These are phyloP conservation scores for Luidia sarsii DNA, from an alignment of 53 echinoderm and acorn worm genomes.

Conservation along the genomic window DNA sequence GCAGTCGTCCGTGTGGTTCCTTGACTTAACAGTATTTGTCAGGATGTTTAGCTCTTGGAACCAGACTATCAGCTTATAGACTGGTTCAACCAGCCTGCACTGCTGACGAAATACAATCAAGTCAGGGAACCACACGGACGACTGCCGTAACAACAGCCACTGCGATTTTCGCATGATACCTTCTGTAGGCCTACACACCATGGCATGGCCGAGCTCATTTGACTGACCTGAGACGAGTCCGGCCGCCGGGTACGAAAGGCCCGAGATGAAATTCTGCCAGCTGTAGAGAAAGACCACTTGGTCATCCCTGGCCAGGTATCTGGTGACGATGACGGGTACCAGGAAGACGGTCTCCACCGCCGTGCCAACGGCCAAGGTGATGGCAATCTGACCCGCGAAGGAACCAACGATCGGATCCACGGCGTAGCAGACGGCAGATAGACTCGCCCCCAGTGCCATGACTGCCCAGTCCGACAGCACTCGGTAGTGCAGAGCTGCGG, in stretches of 20 bases:
- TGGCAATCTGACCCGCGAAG: slow-evolving; percentile 7
- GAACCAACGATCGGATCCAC: slow-evolving; percentile 13
- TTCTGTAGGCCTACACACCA: no score
- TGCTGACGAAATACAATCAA: no score
- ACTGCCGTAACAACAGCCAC: no score
- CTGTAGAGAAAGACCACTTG: slow-evolving; percentile 25
- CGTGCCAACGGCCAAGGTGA: slow-evolving; percentile 8
- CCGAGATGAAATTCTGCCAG: slow-evolving; percentile 40
- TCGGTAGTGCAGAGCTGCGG: background rate
- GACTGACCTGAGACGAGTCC: slow-evolving; percentile 19
- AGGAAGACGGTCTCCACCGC: slow-evolving; percentile 26
- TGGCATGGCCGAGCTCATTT: no score
- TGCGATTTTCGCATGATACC: no score
- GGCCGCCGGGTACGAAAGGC: slow-evolving; percentile 6
- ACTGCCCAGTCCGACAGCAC: slow-evolving; percentile 1
- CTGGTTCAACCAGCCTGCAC: no score
- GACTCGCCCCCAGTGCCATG: slow-evolving; percentile 34
- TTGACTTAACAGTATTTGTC: no score
- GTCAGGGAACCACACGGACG: no score
- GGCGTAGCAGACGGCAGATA: background rate
- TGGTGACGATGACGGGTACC: slow-evolving; percentile 21
- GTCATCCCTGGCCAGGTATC: slow-evolving; percentile 19
- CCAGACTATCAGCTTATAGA: no score
- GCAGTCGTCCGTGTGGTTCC: no score
- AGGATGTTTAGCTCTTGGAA: no score